Evolutionary conservation across 2,888 invertebrate genomes (phyloP), one percentile per base, ranked within the genome.

Genomic region (Elegia similella): DNA sequence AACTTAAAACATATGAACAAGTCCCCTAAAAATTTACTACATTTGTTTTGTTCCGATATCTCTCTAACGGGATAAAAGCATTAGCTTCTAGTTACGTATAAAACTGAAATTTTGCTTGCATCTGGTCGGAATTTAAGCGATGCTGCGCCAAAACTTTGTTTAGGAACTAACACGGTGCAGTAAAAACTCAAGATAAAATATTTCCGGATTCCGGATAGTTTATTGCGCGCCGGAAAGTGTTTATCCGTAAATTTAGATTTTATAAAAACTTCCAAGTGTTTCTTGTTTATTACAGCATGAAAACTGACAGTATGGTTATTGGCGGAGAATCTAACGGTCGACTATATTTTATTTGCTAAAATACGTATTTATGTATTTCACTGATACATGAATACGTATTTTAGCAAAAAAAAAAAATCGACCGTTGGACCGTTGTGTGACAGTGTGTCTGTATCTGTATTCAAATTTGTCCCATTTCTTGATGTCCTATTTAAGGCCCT

Each of bases 61-160:
- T 54, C 47, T 62, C 58, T 59, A 58, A 56, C 46, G 59, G 61
- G 56, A 66, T 60, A 66, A 69, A 73, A 66, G 63, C 68, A 68
- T 70, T 73, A 76, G 76, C 70, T 77, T 66, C 57, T 58, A 65
- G 67, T 72, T 75, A 74, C 73, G 72, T 71, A 72, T 66, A 66
- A 69, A 72, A 38, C 38, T 38, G 38, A 73, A 79, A 79, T 76
- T 80, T 73, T 64, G 63, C 65, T 66, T 65, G 68, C 78, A 78
- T 72, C 80, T 80, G 79, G 62, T 74, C 70, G 63, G 75, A 77
- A 82, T 83, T 85, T 80, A 72, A 77, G 81, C 75, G 73, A 66
- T 69, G 72, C 69, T 73, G 76, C 71, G 73, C 71, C 66, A 65
- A 64, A 80, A 84, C 79, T 86, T 85, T 81, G 82, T 83, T 81